These are phyloP conservation scores for Chelonoidis abingdonii DNA, from an alignment of 2,113 vertebrate genomes.

Conservation along the genomic window DNA sequence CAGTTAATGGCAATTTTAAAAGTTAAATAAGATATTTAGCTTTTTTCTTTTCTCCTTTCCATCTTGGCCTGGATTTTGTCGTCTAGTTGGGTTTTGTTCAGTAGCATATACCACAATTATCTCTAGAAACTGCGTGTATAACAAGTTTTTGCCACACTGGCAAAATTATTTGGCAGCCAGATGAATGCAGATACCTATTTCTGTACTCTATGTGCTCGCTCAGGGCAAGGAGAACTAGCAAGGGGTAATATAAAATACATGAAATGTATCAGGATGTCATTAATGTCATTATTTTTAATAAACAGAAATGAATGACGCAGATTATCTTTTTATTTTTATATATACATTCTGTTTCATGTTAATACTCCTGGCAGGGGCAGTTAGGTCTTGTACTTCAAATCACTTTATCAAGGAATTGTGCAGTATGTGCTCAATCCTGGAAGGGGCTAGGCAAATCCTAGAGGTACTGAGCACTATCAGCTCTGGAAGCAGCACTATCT, in stretches of 20 bases:
- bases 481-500: neutral
- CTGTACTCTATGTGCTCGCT: neutral
- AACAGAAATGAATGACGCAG: neutral
- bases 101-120: neutral
- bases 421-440: neutral
- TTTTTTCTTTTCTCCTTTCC: fast-evolving
- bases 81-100: neutral
- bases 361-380: neutral
- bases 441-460: conserved; percentile 4
- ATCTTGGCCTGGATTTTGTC: neutral
- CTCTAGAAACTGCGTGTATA: neutral
- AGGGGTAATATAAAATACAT: neutral
- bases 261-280: neutral
- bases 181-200: neutral
- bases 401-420: neutral
- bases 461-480: conserved; percentile 4
- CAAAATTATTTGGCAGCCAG: conserved; percentile 1
- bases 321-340: neutral
- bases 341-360: neutral
- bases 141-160: neutral
- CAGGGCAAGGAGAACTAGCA: neutral
- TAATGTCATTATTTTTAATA: neutral
- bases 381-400: neutral
- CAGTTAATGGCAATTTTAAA: neutral
- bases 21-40: neutral